Base-by-base conservation (phyloP, 2,888 invertebrate species). In the Notocelia uddmanniana region DNA sequence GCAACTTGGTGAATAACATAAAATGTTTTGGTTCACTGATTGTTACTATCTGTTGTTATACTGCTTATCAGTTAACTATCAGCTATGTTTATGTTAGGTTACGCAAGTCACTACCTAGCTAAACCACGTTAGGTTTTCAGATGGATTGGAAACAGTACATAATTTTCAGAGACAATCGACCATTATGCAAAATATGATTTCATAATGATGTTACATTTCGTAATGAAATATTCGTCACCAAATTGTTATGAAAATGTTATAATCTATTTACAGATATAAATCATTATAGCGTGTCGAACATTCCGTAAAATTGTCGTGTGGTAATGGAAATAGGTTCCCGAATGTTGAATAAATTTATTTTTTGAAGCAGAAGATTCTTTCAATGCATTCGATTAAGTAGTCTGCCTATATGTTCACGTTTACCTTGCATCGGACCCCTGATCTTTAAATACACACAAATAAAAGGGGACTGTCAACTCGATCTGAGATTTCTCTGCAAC, bases 11-110 rank as follows among this genome's bases (percentile, higher is more conserved):
- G 34, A 34, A 63, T 52, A 64, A 54, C n/a, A 60, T 45, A 60
- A 60, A 45, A 57, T 45, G 41, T 66, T 54, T n/a, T 55, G 45
- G 41, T 67, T 48, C 45, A 67, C 45, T 45, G 18, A 31, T 66
- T 66, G 26, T 48, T 48, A 6, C 3, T 66, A 8, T 26, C 31
- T 57, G 19, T 67, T 45, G 10, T 57, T 23, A 45, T 19, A 15
- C 1, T 19, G 8, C 9, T 57, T 67, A 57, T 57, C 67, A 37
- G 13, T 13, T 13, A n/a, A n/a, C n/a, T n/a, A 13, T 37, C 31
- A 19, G 26, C 15, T 18, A 23, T 31, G 55, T 45, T 66, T 55
- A 45, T 31, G 26, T 66, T 26, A 15, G n/a, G 6, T 66, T 66
- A 66, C 55, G 26, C 41, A 26, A 26, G 18, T 18, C 3, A n/a